Conservation (phyloP, 2,888 invertebrate genomes). For the Ctena decussata region DNA sequence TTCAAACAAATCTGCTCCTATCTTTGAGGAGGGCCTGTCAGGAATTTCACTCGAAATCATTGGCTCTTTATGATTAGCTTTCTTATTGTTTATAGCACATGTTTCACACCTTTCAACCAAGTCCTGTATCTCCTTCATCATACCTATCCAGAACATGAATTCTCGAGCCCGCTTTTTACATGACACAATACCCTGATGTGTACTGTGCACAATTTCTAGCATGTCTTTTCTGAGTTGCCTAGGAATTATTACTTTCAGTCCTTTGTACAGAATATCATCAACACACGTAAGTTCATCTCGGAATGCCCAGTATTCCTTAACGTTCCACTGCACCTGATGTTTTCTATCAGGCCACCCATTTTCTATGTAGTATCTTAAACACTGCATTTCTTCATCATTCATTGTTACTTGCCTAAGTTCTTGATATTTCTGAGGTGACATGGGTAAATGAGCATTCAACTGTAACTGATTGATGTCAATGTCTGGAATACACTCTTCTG, state of each 20-base stretch:
- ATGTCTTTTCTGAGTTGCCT: slow-evolving; percentile 35
- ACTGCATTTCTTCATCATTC: slow-evolving; percentile 33
- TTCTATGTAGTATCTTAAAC: slow-evolving; percentile 22
- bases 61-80: slow-evolving; percentile 28
- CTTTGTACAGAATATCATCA: slow-evolving; percentile 56
- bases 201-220: slow-evolving; percentile 26
- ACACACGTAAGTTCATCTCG: slow-evolving; percentile 55
- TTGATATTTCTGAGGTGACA: slow-evolving; percentile 21
- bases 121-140: slow-evolving; percentile 32
- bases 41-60: slow-evolving; percentile 34
- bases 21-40: slow-evolving; percentile 32
- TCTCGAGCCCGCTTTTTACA: slow-evolving; percentile 39
- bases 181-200: slow-evolving; percentile 31
- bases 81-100: slow-evolving; percentile 36
- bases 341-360: slow-evolving; percentile 64
- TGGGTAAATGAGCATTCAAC: slow-evolving; percentile 33
- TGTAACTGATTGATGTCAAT: slow-evolving; percentile 20
- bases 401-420: slow-evolving; percentile 31
- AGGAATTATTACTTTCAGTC: slow-evolving; percentile 30
- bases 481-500: slow-evolving; percentile 8
- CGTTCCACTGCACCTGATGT: too few species aligned
- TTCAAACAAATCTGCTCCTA: slow-evolving; percentile 44
- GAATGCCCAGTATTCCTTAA: slow-evolving; percentile 52
- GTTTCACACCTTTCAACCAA: slow-evolving; percentile 29
- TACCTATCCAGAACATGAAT: slow-evolving; percentile 22